Base-by-base conservation (phyloP, 1,140 invertebrate genomes). In the Drosophila quadrilineata region DNA sequence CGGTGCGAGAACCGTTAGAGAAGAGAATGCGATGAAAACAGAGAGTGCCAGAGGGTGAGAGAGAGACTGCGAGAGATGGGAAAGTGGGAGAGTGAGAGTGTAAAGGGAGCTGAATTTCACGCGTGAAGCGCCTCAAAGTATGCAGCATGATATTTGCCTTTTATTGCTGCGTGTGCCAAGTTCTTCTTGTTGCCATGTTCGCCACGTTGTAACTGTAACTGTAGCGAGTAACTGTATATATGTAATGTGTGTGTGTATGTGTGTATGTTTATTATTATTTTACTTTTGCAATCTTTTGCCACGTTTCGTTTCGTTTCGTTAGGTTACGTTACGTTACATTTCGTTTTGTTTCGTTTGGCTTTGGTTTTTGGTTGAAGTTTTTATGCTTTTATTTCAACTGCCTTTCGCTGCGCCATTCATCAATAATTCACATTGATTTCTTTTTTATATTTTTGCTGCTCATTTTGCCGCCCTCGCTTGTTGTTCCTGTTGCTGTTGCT, bases 351-450 rank as follows among this genome's bases (percentile, higher is more conserved):
- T n/a, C 46, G 10, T 46, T 48, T 38, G 40, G 46, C 53, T 67
- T 59, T 65, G 50, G 29, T 14, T 54, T 49, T n/a, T n/a, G n/a
- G n/a, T n/a, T n/a, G n/a, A 45, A 36, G 14, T 53, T 63, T 31
- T 67, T 71, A 41, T 56, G 29, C 24, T 49, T 46, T 57, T 49
- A 57, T 69, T 58, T 56, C 28, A 52, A 19, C 41, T 71, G 62
- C 49, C 16, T 16, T 35, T n/a, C 45, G 43, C 40, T 77, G 79
- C 66, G 69, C 67, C 74, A 85, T 85, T 85, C 79, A 86, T 85
- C 79, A 85, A 85, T 85, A 85, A 85, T 85, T 85, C 79, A 85
- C 79, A 86, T 79, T 85, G 70, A 84, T 85, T 84, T 73, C 72
- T 43, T 63, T 62, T 64, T 10, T 52, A 9, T 36, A 56, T 43